Evolutionary conservation across 2,888 invertebrate genomes (phyloP).

Genomic region (Hydrotaea cyrtoneurina): DNA sequence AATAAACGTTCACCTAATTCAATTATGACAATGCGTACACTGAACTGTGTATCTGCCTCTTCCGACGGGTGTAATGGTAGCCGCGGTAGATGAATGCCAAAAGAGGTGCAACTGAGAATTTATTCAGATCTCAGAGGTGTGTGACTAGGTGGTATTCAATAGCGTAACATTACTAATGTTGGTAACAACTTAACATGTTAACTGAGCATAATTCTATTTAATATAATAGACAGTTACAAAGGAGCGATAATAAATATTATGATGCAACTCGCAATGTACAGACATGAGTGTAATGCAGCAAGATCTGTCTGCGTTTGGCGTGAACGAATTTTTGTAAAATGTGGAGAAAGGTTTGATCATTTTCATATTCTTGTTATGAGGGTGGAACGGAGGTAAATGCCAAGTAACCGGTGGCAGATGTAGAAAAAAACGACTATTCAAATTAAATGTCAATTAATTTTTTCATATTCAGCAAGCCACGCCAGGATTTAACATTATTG

Average conservation of each 20-base stretch:
- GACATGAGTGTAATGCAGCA: too few relatives aligned
- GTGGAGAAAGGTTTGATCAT: conserved; percentile 13
- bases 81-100: not conserved
- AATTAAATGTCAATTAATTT: too few relatives aligned
- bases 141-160: not conserved
- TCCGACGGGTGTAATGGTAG: too few relatives aligned
- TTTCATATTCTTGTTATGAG: too few relatives aligned
- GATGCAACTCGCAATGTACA: conserved; percentile 1
- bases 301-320: too few relatives aligned
- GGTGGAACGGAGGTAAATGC: too few relatives aligned
- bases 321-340: not conserved
- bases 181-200: conserved; percentile 60
- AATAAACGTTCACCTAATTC: not conserved
- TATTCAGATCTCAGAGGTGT: too few relatives aligned
- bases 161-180: conserved; percentile 29
- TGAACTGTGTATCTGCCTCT: not conserved
- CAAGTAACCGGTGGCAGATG: too few relatives aligned
- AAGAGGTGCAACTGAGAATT: not conserved
- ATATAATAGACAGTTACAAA: conserved; percentile 34
- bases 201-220: conserved; percentile 59
- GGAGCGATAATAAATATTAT: conserved; percentile 39
- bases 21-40: conserved; percentile 34
- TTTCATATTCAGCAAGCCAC: too few relatives aligned
- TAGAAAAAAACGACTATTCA: too few relatives aligned
- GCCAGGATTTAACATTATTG: too few relatives aligned